phyloP scores from a whole-genome alignment of 2,797 vertebrate genomes.

The Hippocampus kuda region DNA sequence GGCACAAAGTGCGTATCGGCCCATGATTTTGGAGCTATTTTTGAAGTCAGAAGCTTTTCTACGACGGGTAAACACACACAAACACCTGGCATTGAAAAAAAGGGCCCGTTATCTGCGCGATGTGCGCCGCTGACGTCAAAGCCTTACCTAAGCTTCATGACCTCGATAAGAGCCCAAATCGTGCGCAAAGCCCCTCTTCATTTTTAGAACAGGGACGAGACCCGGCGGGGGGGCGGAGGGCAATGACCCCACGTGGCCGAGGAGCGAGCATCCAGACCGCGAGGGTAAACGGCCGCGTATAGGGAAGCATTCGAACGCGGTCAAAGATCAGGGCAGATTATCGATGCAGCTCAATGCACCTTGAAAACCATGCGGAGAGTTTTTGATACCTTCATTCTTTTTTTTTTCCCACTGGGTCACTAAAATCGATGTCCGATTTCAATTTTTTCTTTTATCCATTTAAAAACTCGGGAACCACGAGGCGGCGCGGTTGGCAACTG shows the following conservation, averaged over 20 bases:
- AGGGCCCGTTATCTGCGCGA: slow-evolving; percentile 43
- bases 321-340: slow-evolving; percentile 25
- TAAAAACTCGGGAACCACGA: too few relatives aligned
- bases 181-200: slow-evolving; percentile 18
- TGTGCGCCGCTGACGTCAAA: slow-evolving; percentile 55
- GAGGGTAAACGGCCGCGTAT: slow-evolving; percentile 12
- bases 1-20: not conserved
- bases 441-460: too few relatives aligned
- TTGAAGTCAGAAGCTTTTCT: slow-evolving; percentile 49
- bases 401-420: too few relatives aligned
- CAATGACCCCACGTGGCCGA: slow-evolving; percentile 11
- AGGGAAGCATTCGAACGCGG: slow-evolving; percentile 3
- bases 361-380: not conserved
- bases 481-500: too few relatives aligned
- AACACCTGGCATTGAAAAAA: slow-evolving; percentile 48
- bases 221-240: not conserved
- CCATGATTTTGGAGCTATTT: slow-evolving; percentile 48
- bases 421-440: not conserved
- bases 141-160: slow-evolving; percentile 40
- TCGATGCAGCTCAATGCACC: not conserved
- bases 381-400: not conserved
- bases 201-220: slow-evolving; percentile 33
- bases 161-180: slow-evolving; percentile 45
- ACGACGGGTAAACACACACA: slow-evolving; percentile 53
- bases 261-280: slow-evolving; percentile 6